Base-by-base conservation (phyloP, 2,797 vertebrate species). In the Hydrocynus forskahlii region DNA sequence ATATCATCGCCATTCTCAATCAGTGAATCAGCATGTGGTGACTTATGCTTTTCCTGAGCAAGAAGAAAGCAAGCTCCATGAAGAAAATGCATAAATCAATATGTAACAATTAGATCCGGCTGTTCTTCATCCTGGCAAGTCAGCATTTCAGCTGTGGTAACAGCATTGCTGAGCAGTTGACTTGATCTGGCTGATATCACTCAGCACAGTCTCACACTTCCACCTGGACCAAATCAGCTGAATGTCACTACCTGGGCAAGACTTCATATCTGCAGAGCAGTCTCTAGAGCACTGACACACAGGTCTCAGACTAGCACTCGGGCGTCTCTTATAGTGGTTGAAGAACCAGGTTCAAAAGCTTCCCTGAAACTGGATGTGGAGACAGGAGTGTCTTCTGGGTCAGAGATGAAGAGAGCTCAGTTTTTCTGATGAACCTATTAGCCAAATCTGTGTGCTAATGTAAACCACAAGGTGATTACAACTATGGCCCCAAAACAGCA, bases 401-500 rank as follows among this genome's bases (percentile, higher is more conserved):
- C 82, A 83, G n/a, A 50, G 16, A 9, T 55, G 63, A 67, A 81
- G 71, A 84, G 82, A 87, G 85, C 40, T 70, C 75, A 76, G 82
- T 60, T 54, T 79, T 83, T 67, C 81, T 45, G 48, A 83, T 80
- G 78, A 84, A 77, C 71, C 71, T 84, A 87, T 88, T 86, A 88
- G 85, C 73, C 38, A 55, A 67, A 21, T 76, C 83, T 74, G 78
- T 84, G 78, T 48, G 86, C 81, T 93, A 93, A 92, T 89, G 81
- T 76, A 81, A 92, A 93, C 90, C 92, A 92, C 88, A 87, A 91
- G 92, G 91, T 89, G 90, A 92, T 90, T 91, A 92, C 88, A 90
- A 89, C 86, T 83, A 35, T 4, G 1, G 52, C 29, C 75, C 85
- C 84, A 87, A 88, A 87, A 74, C 87, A 87, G 81, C 83, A 78